Conservation (phyloP, 1,140 invertebrate species). For the Thrips palmi region DNA sequence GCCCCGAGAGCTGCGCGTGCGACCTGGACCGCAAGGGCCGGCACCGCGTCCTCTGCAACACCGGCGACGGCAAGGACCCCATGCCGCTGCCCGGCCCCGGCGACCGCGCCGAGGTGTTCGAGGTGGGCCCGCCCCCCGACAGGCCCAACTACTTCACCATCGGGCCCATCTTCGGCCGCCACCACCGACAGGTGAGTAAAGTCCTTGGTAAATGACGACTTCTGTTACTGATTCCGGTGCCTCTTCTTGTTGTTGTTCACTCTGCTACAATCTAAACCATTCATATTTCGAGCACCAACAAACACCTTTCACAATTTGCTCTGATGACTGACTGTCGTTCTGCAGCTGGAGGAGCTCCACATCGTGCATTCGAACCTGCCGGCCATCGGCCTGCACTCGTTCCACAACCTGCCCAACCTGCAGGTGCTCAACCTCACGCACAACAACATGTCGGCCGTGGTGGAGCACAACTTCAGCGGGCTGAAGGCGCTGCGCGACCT, state of each 20-base stretch:
- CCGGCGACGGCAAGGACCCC: conserved; percentile 23
- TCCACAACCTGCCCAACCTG: conserved; percentile 51
- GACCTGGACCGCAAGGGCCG: conserved; percentile 15
- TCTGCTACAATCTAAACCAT: too few species aligned
- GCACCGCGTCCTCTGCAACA: conserved; percentile 18
- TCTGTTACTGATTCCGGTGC: too few species aligned
- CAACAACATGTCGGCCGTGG: conserved; percentile 53
- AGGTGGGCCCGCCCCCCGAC: conserved; percentile 43
- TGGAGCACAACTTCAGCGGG: conserved; percentile 21
- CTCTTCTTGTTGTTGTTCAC: too few species aligned
- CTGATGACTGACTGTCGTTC: too few species aligned
- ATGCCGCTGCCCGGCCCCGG: conserved; percentile 26
- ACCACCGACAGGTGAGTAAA: too few species aligned
- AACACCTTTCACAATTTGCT: too few species aligned
- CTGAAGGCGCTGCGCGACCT: conserved; percentile 25
- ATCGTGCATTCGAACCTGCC: conserved; percentile 58
- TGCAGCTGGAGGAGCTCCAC: conserved; percentile 47
- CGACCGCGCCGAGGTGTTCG: conserved; percentile 33
- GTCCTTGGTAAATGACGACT: too few species aligned
- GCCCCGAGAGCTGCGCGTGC: conserved; percentile 17
- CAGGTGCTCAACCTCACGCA: conserved; percentile 48
- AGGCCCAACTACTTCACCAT: conserved; percentile 48
- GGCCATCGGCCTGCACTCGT: conserved; percentile 56
- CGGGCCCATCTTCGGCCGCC: conserved; percentile 53
- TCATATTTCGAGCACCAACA: too few species aligned